phyloP scores from a whole-genome alignment of 2,113 vertebrate species.

The Agelaius phoeniceus region DNA sequence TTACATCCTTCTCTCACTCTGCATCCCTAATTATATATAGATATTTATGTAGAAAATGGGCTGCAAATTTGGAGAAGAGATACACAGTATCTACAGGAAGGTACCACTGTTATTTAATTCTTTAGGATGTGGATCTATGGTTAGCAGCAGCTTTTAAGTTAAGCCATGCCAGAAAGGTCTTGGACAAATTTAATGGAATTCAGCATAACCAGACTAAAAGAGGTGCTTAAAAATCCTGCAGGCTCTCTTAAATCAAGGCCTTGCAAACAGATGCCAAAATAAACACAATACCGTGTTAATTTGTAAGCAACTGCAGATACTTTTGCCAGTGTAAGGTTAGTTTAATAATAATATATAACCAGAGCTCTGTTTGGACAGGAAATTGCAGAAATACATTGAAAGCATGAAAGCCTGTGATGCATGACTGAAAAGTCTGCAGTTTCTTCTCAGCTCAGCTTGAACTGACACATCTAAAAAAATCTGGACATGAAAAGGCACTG shows the following conservation, averaged over 20 bases:
- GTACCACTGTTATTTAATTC: background rate
- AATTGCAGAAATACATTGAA: background rate
- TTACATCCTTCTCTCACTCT: background rate
- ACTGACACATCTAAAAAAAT: background rate
- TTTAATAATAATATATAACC: background rate
- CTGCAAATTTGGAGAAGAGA: background rate
- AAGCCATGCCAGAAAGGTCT: background rate
- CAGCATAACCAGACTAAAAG: background rate
- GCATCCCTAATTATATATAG: background rate
- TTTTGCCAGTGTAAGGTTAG: background rate
- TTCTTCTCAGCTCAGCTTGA: background rate
- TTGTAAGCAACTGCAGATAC: background rate
- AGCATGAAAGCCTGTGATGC: background rate
- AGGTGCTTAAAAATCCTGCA: background rate
- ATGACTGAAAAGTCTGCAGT: background rate
- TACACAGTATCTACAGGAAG: background rate
- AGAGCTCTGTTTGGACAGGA: background rate
- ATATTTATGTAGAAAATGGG: background rate
- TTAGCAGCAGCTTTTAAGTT: background rate
- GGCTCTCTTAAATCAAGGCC: background rate
- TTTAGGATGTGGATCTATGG: background rate
- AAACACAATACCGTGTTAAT: background rate
- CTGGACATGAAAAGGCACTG: background rate
- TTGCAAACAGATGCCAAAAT: background rate
- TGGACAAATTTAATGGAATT: background rate